phyloP scores from a whole-genome alignment of 1,140 invertebrate species.

The Coptotermes formosanus region DNA sequence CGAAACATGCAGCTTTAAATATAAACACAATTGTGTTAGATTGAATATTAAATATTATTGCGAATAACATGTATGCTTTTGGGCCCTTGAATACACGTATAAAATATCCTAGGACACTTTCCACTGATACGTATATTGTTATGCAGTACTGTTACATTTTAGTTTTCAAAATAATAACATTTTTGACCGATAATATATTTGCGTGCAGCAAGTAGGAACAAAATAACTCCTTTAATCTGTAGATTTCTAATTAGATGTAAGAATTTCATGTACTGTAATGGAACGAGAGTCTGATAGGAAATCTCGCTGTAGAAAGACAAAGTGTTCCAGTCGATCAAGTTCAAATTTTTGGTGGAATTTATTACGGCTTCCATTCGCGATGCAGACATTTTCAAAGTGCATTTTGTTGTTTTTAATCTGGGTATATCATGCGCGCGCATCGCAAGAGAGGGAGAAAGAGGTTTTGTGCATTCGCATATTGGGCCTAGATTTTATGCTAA shows the following conservation, averaged over 20 bases:
- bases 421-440: neutral
- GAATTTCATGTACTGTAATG: neutral
- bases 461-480: neutral
- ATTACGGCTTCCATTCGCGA: neutral
- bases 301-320: neutral
- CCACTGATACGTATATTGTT: neutral
- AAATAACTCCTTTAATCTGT: neutral
- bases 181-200: neutral
- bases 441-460: neutral
- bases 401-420: slow-evolving; percentile 11
- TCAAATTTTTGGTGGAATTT: neutral
- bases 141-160: neutral
- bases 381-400: slow-evolving; percentile 11
- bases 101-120: too few species aligned
- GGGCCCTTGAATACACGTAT: too few species aligned
- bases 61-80: too few species aligned
- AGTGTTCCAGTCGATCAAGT: neutral
- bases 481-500: slow-evolving; percentile 1
- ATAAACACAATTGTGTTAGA: too few species aligned
- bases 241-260: neutral
- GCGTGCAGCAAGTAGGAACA: neutral
- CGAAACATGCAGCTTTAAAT: too few species aligned
- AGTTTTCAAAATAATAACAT: neutral
- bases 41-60: too few species aligned
- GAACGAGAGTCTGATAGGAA: neutral